These are phyloP conservation scores for Ochropacha duplaris DNA, from an alignment of 2,888 invertebrate species.

Conservation along the genomic window DNA sequence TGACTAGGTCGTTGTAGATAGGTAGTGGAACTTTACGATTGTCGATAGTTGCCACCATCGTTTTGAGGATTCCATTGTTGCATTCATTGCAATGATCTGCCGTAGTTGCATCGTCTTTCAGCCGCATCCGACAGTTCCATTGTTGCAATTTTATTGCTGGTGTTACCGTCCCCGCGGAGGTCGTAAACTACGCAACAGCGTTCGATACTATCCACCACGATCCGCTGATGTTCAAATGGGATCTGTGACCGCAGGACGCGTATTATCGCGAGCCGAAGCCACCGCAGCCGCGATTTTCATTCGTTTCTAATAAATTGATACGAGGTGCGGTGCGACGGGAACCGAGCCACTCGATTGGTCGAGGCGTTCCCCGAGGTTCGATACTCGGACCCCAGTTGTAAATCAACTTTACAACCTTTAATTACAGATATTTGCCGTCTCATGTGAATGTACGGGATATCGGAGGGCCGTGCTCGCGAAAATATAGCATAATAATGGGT, in stretches of 20 bases:
- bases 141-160: conserved; percentile 81
- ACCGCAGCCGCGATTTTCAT: conserved; percentile 79
- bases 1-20: conserved; percentile 50
- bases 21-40: conserved; percentile 61
- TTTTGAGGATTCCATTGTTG: conserved; percentile 78
- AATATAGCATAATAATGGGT: conserved; percentile 83
- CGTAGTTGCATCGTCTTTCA: conserved; percentile 74
- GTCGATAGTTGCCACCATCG: conserved; percentile 77
- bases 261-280: conserved; percentile 71
- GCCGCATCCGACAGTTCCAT: conserved; percentile 79
- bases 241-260: conserved; percentile 73
- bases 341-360: conserved; percentile 65
- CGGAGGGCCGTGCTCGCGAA: conserved; percentile 80
- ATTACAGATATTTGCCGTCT: conserved; percentile 83
- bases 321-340: conserved; percentile 56
- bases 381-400: conserved; percentile 75
- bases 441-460: conserved; percentile 77
- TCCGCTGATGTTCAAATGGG: conserved; percentile 64
- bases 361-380: conserved; percentile 71
- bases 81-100: conserved; percentile 77
- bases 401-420: conserved; percentile 83
- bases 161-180: conserved; percentile 76
- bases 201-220: conserved; percentile 73
- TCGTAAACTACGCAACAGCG: conserved; percentile 76
- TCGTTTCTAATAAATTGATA: conserved; percentile 82